Evolutionary conservation across 2,888 invertebrate genomes (phyloP), one percentile per base, ranked within the genome.

Genomic region (Nomada ferruginata): DNA sequence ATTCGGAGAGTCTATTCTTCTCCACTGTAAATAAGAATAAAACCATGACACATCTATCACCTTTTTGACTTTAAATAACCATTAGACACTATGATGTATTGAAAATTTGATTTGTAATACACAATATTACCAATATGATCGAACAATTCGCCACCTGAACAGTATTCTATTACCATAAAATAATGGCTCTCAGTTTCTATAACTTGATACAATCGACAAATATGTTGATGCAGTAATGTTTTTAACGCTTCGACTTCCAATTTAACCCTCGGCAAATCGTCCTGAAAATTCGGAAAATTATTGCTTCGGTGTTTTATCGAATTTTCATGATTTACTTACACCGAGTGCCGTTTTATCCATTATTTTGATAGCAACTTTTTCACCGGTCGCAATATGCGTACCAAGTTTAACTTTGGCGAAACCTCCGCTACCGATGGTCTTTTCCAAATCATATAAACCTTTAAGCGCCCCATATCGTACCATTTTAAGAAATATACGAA

Each of bases 351-450:
- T 94, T 93, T 97, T 97, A 90, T 97, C 96, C 96, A 97, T 97
- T 71, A 97, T 97, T 94, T 97, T 97, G 80, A 97, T 96, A 61
- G 97, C 97, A 70, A 97, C 97, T 93, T 96, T 96, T 92, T 97
- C 97, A 52, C 96, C 97, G 66, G 97, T 97, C n/a, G 96, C 94
- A 71, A 96, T 90, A 94, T 97, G 97, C 15, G 96, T 97, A 11
- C 96, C 97, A 70, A 97, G 94, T 92, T 97, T 97, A 13, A 97
- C 97, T 95, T 97, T 97, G 7, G 97, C 97, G 93, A 97, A 97
- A 66, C 97, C 97, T 80, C 97, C 97, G 93, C 95, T 94, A 42
- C 96, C 97, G 90, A 97, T 96, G 1, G 96, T 97, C 92, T 96
- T 96, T 85, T 96, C 95, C 53, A 96, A 91, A 84, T 96, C 95